Conservation (phyloP, 2,797 vertebrate genomes). For the Cetoscarus ocellatus region DNA sequence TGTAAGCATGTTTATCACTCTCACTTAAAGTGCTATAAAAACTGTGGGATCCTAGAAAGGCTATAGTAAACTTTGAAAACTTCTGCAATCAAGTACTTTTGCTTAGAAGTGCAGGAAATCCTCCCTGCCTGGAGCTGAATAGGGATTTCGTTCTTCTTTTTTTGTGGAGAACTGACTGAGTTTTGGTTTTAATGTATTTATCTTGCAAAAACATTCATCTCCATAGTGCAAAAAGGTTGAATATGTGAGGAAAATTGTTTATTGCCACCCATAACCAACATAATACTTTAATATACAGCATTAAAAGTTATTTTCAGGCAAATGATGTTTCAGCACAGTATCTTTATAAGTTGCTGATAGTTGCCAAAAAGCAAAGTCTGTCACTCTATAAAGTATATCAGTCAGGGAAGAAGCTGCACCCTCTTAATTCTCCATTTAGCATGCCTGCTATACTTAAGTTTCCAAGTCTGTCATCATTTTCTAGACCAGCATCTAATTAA, state of each 20-base stretch:
- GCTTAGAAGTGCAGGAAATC: slow-evolving; percentile 17
- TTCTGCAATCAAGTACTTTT: slow-evolving; percentile 20
- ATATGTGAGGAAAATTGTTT: slow-evolving; percentile 18
- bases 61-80: slow-evolving; percentile 20
- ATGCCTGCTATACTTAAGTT: too few relatives aligned
- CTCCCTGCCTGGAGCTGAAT: slow-evolving; percentile 19
- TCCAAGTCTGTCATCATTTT: not conserved
- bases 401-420: not conserved
- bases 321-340: slow-evolving; percentile 1
- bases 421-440: not conserved
- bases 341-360: not conserved
- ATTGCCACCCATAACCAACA: slow-evolving; percentile 15
- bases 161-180: not conserved
- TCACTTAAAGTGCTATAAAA: slow-evolving; percentile 7
- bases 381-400: not conserved
- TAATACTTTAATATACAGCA: slow-evolving; percentile 3
- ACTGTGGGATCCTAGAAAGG: slow-evolving; percentile 10
- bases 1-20: slow-evolving; percentile 28
- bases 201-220: slow-evolving; percentile 12
- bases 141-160: not conserved
- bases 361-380: not conserved
- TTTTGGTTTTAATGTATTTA: slow-evolving; percentile 27
- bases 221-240: slow-evolving; percentile 8
- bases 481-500: not conserved
- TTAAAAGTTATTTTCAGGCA: slow-evolving; percentile 3